A percentile compares a stretch with the other conserved stretches of the same genome.
Conservation (phyloP, 2,888 invertebrate genomes). For the Cantharis flavilabris region DNA sequence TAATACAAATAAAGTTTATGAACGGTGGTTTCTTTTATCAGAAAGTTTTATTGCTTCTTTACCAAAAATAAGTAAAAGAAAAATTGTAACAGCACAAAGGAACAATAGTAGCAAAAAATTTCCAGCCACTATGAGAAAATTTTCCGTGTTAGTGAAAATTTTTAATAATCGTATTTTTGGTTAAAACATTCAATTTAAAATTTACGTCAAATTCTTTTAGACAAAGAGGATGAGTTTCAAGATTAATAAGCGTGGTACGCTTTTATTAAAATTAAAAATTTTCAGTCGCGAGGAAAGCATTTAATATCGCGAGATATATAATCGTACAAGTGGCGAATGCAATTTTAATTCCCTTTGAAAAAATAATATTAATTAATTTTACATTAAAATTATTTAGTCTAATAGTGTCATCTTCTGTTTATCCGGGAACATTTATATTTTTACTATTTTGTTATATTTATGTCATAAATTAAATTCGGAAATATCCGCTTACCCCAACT, state of each 20-base stretch:
- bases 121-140: not conserved
- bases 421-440: too few species aligned
- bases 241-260: not conserved
- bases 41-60: constrained; percentile 19
- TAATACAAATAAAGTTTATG: constrained; percentile 27
- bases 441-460: too few species aligned
- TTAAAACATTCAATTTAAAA: not conserved
- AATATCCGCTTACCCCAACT: too few species aligned
- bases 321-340: not conserved
- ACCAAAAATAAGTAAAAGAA: constrained; percentile 12
- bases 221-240: not conserved
- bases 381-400: not conserved
- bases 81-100: constrained; percentile 11
- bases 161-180: not conserved
- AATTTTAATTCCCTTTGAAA: not conserved
- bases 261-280: not conserved
- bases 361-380: not conserved
- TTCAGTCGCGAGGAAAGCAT: not conserved
- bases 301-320: not conserved
- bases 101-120: not conserved
- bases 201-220: not conserved
- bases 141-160: not conserved
- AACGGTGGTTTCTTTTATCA: constrained; percentile 25
- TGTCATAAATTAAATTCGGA: too few species aligned
- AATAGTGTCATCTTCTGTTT: too few species aligned